Evolutionary conservation across 2,113 vertebrate genomes (phyloP), one percentile per base, ranked within the genome.

Genomic region (Aldabrachelys gigantea): DNA sequence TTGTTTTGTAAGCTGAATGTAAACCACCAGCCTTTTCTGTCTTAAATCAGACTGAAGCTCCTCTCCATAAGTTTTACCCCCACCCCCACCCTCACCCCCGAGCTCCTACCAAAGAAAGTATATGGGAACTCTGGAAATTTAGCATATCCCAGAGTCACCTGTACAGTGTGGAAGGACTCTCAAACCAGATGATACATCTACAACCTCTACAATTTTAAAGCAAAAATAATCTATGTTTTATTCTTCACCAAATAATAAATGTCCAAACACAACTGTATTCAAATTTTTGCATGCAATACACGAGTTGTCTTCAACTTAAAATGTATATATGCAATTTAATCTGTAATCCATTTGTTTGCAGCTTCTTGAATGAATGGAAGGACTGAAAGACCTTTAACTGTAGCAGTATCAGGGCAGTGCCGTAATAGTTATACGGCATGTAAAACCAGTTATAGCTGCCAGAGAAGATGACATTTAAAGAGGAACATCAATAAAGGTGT

Each of bases 391-490:
- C 35, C 19, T 90, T 84, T 88, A 89, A 76, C 2, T 85, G 80
- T 85, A 90, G 27, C 6, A 8, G 56, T 75, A 85, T 75, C 44
- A 93, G 49, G 84, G 31, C 29, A 72, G 49, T 29, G 88, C 35
- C 81, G 35, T 2, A 88, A 25, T 35, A 82, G 22, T 87, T 53
- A 44, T 14, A 62, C 6, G 80, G 53, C 27, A 27, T 31, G 5
- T 38, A 75, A 89, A 96, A 84, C 81, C 78, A 84, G 95, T 83
- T 53, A 69, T 12, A 10, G 25, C 38, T 84, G 52, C 85, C 81
- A 89, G 76, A 24, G 22, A 44, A 25, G 85, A 12, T 3, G 41
- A 16, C 9, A 88, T 88, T 56, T 76, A 57, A 92, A 47, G 10
- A 91, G 38, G 47, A 80, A 35, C 75, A 84, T 62, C 44, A 62